A percentile compares a stretch with the other conserved stretches of the same genome.
Conservation (phyloP, 1,140 invertebrate genomes). For the Drosophila pallidifrons region DNA sequence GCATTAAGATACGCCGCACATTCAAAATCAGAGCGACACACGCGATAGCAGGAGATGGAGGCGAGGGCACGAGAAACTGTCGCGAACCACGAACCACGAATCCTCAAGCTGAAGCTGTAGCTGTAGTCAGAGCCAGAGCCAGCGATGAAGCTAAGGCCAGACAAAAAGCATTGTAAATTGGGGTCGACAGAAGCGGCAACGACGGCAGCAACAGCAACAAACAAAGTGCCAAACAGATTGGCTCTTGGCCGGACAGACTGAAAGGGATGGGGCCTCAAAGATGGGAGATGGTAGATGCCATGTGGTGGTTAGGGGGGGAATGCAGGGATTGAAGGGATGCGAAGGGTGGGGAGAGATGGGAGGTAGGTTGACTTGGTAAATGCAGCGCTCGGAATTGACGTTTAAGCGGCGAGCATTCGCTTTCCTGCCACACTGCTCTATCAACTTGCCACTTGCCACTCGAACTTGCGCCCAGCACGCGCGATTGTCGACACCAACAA, state of each 20-base stretch:
- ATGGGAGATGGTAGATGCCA: no score
- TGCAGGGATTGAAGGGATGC: constrained; percentile 2
- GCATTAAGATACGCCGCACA: constrained; percentile 67
- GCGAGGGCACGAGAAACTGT: not conserved
- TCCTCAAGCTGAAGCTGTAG: constrained; percentile 9
- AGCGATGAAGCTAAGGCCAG: constrained; percentile 55
- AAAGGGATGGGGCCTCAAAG: not conserved
- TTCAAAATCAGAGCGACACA: constrained; percentile 53
- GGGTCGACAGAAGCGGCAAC: constrained; percentile 63
- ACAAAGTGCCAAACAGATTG: constrained; percentile 80
- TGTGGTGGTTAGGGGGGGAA: no score
- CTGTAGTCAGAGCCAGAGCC: constrained; percentile 11
- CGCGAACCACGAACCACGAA: constrained; percentile 25
- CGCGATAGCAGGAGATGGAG: not conserved
- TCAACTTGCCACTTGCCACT: constrained; percentile 37
- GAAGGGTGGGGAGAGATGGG: not conserved
- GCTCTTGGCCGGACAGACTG: constrained; percentile 52
- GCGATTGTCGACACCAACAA: constrained; percentile 38
- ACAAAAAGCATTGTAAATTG: constrained; percentile 80
- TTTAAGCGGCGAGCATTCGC: constrained; percentile 50
- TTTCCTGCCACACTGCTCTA: constrained; percentile 22
- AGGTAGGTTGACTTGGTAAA: constrained; percentile 38
- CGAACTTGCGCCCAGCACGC: constrained; percentile 29
- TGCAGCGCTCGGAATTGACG: constrained; percentile 72
- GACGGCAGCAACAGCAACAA: constrained; percentile 28